These are phyloP conservation scores for Hymenopus coronatus DNA, from an alignment of 2,888 invertebrate species.

Conservation along the genomic window DNA sequence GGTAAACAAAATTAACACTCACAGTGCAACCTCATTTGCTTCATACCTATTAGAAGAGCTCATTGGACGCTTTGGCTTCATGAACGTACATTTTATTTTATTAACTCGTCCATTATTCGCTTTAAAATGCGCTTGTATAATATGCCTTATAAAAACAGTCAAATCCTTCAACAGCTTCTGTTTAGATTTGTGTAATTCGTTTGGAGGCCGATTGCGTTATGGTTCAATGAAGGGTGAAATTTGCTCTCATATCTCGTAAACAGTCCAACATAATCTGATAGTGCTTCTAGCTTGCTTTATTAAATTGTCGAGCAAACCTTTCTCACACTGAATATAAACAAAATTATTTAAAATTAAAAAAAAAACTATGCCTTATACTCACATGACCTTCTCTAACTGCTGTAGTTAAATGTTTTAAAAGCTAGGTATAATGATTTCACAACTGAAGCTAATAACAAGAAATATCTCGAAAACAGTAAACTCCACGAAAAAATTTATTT, in stretches of 20 bases:
- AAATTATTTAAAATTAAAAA: too few relatives aligned
- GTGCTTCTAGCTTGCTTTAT: too few relatives aligned
- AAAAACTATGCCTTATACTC: too few relatives aligned
- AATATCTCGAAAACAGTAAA: too few relatives aligned
- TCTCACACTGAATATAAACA: too few relatives aligned
- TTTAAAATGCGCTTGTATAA: background rate
- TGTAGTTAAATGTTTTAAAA: too few relatives aligned
- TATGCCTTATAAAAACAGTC: background rate
- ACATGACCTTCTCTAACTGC: too few relatives aligned
- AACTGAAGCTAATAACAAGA: too few relatives aligned
- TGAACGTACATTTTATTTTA: background rate
- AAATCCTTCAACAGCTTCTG: background rate
- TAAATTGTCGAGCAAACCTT: too few relatives aligned
- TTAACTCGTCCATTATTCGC: background rate
- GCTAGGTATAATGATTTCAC: too few relatives aligned
- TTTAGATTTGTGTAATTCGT: background rate
- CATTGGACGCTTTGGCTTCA: background rate
- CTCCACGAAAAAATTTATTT: too few relatives aligned
- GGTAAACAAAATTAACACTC: background rate
- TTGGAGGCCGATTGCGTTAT: background rate
- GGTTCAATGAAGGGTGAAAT: background rate
- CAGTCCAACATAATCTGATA: background rate
- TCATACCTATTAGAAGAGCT: background rate
- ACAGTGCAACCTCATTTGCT: background rate
- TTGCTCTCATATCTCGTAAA: background rate